A percentile compares a stretch with the other conserved stretches of the same genome.
Conservation (phyloP, 1,140 invertebrate genomes). For the Goniozus legneri region DNA sequence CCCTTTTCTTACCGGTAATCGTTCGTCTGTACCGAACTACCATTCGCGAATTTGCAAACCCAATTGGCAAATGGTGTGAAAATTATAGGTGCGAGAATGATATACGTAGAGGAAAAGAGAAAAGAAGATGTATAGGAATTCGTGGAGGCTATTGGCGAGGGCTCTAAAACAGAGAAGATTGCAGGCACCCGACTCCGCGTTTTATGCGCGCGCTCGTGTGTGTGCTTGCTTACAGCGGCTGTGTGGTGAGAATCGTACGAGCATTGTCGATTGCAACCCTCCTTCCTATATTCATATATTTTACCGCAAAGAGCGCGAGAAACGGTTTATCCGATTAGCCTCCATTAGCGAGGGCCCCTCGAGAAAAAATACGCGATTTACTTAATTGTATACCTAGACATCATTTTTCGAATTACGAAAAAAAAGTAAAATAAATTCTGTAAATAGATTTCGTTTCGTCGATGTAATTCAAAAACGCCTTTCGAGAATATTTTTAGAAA, state of each 20-base stretch:
- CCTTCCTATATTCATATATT: not conserved
- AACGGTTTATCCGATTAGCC: slow-evolving; percentile 36
- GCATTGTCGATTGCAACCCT: not conserved
- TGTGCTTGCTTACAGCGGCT: not conserved
- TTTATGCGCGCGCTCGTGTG: not conserved
- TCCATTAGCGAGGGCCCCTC: slow-evolving; percentile 35
- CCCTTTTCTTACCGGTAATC: too few relatives aligned
- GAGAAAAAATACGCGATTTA: too few relatives aligned
- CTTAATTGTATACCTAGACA: too few relatives aligned
- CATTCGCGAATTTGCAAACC: slow-evolving; percentile 46
- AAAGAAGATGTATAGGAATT: too few relatives aligned
- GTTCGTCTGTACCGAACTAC: too few relatives aligned
- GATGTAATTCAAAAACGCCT: too few relatives aligned
- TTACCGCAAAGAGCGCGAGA: slow-evolving; percentile 25
- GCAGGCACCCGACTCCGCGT: slow-evolving; percentile 10
- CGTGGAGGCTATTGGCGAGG: slow-evolving; percentile 25
- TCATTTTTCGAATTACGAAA: too few relatives aligned
- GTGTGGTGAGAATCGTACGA: not conserved
- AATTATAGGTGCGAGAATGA: slow-evolving; percentile 37
- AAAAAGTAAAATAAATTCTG: too few relatives aligned
- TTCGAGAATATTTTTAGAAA: too few relatives aligned
- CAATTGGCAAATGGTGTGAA: slow-evolving; percentile 48
- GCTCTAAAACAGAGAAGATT: slow-evolving; percentile 35
- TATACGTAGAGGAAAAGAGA: too few relatives aligned
- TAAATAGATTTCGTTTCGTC: too few relatives aligned